Evolutionary conservation across 2,797 vertebrate species (phyloP).

Genomic region (Arctocebus calabarensis): DNA sequence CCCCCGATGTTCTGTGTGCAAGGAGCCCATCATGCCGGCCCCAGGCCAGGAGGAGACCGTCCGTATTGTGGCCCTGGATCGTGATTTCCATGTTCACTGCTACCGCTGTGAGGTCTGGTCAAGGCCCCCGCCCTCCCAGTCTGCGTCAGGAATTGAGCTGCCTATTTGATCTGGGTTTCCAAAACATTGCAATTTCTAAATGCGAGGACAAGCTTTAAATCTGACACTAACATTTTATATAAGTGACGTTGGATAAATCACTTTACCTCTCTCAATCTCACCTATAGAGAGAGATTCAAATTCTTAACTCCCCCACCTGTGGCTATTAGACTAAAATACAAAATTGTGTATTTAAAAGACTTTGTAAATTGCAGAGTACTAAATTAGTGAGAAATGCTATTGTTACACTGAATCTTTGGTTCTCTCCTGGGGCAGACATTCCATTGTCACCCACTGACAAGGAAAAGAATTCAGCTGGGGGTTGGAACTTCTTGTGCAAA

Average conservation of each 20-base stretch:
- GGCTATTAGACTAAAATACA: not conserved
- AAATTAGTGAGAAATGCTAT: not conserved
- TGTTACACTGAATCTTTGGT: not conserved
- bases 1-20: conserved; percentile 97
- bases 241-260: not conserved
- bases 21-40: conserved; percentile 97
- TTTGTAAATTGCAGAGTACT: not conserved
- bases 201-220: not conserved
- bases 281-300: not conserved
- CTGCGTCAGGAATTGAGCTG: not conserved
- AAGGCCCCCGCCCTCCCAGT: fast-evolving
- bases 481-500: not conserved
- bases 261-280: not conserved
- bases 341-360: not conserved
- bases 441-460: not conserved
- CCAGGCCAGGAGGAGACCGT: conserved; percentile 98
- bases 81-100: conserved; percentile 98
- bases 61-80: conserved; percentile 98
- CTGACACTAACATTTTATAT: not conserved
- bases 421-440: not conserved
- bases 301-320: not conserved
- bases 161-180: not conserved
- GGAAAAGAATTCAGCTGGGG: not conserved
- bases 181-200: not conserved
- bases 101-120: conserved; percentile 96